Percentiles rank a stretch among this genome's conserved stretches.
phyloP scores from a whole-genome alignment of 1,140 invertebrate genomes.

The Daktulosphaira vitifoliae region DNA sequence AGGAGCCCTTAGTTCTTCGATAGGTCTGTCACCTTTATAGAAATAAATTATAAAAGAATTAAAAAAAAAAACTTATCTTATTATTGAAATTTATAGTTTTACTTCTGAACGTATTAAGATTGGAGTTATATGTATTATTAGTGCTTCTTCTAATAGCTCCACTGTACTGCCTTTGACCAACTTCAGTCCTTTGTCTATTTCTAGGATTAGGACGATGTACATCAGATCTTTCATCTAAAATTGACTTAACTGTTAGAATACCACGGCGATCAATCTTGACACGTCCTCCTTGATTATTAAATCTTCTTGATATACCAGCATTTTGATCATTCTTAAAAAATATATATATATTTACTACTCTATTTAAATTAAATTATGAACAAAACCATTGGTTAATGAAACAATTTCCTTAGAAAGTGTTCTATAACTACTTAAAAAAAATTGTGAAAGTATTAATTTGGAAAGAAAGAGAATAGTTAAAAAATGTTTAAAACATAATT shows the following conservation, averaged over 20 bases:
- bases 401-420: too few relatives aligned
- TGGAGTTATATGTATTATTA: constrained; percentile 16
- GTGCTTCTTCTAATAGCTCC: neutral
- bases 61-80: neutral
- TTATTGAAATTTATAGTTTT: neutral
- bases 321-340: neutral
- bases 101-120: constrained; percentile 27
- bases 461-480: too few relatives aligned
- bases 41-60: neutral
- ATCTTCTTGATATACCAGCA: neutral
- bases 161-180: neutral
- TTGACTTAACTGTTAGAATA: constrained; percentile 25
- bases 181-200: neutral
- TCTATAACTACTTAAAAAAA: too few relatives aligned
- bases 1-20: constrained; percentile 7
- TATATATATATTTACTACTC: too few relatives aligned
- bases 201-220: neutral
- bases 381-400: too few relatives aligned
- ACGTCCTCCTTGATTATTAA: constrained; percentile 4
- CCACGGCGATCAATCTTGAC: constrained; percentile 24
- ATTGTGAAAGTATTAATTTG: too few relatives aligned
- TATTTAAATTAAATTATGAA: too few relatives aligned
- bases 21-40: constrained; percentile 23
- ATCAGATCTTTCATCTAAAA: neutral
- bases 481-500: too few relatives aligned